Percentiles rank a stretch among this genome's conserved stretches.
Conservation (phyloP, 2,888 invertebrate genomes). For the Didymodactylos carnosus region DNA sequence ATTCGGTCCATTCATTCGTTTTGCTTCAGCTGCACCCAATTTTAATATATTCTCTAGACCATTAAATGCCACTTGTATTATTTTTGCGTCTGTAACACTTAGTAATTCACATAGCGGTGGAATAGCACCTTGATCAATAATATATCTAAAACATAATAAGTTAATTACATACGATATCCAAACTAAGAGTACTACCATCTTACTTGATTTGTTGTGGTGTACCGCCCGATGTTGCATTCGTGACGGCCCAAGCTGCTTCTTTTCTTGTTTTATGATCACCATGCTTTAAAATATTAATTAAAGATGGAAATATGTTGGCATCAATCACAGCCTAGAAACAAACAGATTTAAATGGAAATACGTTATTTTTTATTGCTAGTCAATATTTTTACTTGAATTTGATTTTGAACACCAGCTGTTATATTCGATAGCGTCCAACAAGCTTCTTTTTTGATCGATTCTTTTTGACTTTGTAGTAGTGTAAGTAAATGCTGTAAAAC, state of each 20-base stretch:
- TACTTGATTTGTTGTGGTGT: conserved; percentile 68
- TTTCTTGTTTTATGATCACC: conserved; percentile 49
- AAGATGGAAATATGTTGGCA: conserved; percentile 6
- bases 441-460: conserved; percentile 74
- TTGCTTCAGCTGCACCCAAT: conserved; percentile 1
- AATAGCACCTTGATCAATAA: background rate
- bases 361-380: background rate
- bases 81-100: conserved; percentile 7
- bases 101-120: conserved; percentile 9
- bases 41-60: conserved; percentile 12
- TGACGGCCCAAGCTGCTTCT: conserved; percentile 88
- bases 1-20: conserved; percentile 8
- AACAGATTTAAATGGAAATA: background rate
- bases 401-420: conserved; percentile 74
- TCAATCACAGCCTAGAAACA: conserved; percentile 3
- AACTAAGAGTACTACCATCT: conserved; percentile 18
- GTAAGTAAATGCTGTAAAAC: conserved; percentile 63
- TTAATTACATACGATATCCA: background rate
- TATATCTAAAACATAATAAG: background rate
- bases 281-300: conserved; percentile 7
- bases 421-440: conserved; percentile 94
- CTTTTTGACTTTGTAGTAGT: conserved; percentile 48
- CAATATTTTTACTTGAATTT: conserved; percentile 50
- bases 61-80: conserved; percentile 12
- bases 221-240: conserved; percentile 86